phyloP scores from a whole-genome alignment of 2,797 vertebrate species.

The Muscicapa striata region DNA sequence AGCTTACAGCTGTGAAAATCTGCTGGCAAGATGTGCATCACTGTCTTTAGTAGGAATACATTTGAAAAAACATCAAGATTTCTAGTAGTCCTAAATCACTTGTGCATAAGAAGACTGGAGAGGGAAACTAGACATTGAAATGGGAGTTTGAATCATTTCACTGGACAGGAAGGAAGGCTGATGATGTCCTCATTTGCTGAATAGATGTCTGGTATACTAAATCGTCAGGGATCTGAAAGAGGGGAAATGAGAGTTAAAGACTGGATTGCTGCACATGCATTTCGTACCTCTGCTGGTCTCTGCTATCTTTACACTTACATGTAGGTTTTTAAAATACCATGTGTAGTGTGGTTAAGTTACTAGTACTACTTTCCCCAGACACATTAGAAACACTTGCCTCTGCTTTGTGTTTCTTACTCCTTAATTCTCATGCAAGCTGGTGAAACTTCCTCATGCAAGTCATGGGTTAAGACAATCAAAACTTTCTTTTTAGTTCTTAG shows the following conservation, averaged over 20 bases:
- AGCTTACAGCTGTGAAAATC: conserved; percentile 14
- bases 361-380: background rate
- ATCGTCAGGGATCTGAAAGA: background rate
- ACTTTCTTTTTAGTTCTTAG: background rate
- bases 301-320: background rate
- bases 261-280: background rate
- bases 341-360: background rate
- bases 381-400: background rate
- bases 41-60: background rate
- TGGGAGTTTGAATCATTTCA: background rate
- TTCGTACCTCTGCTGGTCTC: background rate
- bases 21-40: background rate
- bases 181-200: background rate
- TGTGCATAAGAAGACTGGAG: background rate
- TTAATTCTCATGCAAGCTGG: background rate
- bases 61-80: background rate
- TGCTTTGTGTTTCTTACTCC: background rate
- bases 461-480: background rate
- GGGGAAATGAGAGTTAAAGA: background rate
- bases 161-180: background rate
- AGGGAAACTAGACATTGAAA: background rate
- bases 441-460: background rate
- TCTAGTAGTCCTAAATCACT: background rate
- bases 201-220: background rate
- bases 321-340: background rate